Evolutionary conservation across 2,797 vertebrate species (phyloP).

Genomic region (Rhincodon typus): DNA sequence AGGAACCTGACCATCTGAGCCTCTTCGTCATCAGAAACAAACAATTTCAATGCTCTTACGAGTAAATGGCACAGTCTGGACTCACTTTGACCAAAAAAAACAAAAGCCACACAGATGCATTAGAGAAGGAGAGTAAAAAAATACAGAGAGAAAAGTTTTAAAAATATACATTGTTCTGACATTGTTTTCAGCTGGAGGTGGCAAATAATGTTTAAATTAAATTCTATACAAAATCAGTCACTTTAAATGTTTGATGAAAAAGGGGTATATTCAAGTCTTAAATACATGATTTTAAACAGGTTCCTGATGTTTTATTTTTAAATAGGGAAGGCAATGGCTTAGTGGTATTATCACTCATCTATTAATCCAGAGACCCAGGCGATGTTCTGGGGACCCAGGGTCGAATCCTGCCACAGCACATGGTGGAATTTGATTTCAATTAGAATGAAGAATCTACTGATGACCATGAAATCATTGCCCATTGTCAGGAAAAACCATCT

Average conservation of each 20-base stretch:
- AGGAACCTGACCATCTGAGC: background rate
- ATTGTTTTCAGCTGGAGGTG: background rate
- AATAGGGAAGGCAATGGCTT: background rate
- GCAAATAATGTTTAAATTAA: background rate
- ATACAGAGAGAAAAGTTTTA: background rate
- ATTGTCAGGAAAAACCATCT: too few relatives aligned
- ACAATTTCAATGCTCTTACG: background rate
- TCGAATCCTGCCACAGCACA: too few relatives aligned
- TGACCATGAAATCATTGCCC: too few relatives aligned
- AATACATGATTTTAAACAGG: background rate
- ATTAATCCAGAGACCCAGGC: too few relatives aligned
- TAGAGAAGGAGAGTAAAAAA: background rate
- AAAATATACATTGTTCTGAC: background rate
- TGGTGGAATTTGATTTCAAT: too few relatives aligned
- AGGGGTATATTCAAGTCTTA: background rate
- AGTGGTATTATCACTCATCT: too few relatives aligned
- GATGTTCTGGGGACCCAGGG: too few relatives aligned
- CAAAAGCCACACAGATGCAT: background rate
- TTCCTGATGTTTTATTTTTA: background rate
- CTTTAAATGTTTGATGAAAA: background rate
- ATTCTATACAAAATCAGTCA: background rate
- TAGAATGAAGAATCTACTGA: too few relatives aligned
- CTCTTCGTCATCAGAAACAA: background rate
- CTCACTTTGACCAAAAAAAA: background rate
- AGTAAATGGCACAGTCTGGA: background rate